phyloP scores from a whole-genome alignment of 2,888 invertebrate genomes.

The Thymelicus sylvestris region DNA sequence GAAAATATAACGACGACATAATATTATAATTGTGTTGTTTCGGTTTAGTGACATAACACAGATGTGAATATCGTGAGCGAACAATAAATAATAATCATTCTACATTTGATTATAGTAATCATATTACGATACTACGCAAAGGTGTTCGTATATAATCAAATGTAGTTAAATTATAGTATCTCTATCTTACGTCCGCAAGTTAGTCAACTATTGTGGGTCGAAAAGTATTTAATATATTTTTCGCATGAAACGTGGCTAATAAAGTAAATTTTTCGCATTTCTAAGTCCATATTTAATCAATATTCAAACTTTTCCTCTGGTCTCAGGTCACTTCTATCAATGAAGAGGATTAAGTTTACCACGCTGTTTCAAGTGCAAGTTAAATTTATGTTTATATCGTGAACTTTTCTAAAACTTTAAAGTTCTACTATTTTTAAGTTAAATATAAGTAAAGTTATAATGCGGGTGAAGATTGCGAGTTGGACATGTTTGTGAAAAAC shows the following conservation, averaged over 20 bases:
- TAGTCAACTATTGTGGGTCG: not conserved
- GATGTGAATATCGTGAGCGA: slow-evolving; percentile 20
- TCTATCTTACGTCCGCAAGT: not conserved
- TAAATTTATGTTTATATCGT: too few relatives aligned
- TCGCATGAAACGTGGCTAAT: not conserved
- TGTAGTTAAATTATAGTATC: not conserved
- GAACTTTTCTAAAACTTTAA: too few relatives aligned
- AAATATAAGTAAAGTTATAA: too few relatives aligned
- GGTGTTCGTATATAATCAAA: not conserved
- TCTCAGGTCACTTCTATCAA: too few relatives aligned
- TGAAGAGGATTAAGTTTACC: too few relatives aligned
- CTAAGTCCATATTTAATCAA: too few relatives aligned
- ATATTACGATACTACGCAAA: not conserved
- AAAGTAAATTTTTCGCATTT: too few relatives aligned
- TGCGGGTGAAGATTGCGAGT: too few relatives aligned
- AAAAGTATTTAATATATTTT: not conserved
- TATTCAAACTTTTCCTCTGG: too few relatives aligned
- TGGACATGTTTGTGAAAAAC: too few relatives aligned
- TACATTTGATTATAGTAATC: slow-evolving; percentile 45
- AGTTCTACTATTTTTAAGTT: too few relatives aligned
- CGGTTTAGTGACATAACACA: slow-evolving; percentile 24
- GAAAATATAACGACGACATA: slow-evolving; percentile 23
- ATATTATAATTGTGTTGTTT: slow-evolving; percentile 24
- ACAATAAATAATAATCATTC: slow-evolving; percentile 36
- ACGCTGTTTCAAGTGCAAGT: too few relatives aligned